These are phyloP conservation scores for Pseudachorutes palmiensis DNA, from an alignment of 1,140 invertebrate genomes.

Conservation along the genomic window DNA sequence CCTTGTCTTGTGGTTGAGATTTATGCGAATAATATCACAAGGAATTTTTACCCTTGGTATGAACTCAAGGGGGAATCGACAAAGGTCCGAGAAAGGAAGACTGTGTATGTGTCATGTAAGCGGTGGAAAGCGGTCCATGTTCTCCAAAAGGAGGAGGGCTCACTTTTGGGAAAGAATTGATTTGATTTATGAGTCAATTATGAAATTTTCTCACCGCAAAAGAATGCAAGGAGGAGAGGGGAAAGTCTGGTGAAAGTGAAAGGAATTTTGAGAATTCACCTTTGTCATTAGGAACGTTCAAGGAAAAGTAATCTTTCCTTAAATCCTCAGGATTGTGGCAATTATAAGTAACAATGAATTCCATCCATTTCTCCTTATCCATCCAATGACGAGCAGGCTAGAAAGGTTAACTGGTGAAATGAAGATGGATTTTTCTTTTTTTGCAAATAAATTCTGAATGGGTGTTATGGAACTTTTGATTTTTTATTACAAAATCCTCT, in stretches of 20 bases:
- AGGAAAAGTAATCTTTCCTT: not conserved
- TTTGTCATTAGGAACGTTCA: slow-evolving; percentile 11
- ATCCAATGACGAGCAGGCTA: too few species aligned
- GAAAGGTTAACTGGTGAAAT: too few species aligned
- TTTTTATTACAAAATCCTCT: too few species aligned
- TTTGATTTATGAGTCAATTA: slow-evolving; percentile 39
- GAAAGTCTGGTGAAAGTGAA: not conserved
- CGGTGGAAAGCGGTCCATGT: not conserved
- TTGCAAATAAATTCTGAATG: too few species aligned
- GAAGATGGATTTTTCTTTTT: too few species aligned
- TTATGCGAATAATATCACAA: slow-evolving; percentile 36
- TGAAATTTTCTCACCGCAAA: slow-evolving; percentile 38
- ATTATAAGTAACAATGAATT: not conserved
- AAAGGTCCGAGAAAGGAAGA: not conserved
- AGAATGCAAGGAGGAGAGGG: slow-evolving; percentile 9
- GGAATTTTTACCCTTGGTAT: not conserved
- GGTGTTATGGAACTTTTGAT: too few species aligned
- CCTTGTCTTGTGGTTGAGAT: slow-evolving; percentile 34
- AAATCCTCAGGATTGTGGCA: not conserved
- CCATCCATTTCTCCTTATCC: too few species aligned
- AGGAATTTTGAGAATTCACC: not conserved
- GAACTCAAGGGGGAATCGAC: too few species aligned
- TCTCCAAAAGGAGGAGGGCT: not conserved
- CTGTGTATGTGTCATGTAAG: not conserved
- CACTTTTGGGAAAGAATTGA: not conserved